These are phyloP conservation scores for Epizoanthus ramosus DNA, from an alignment of 92 coral and sea anemone species.

Conservation along the genomic window DNA sequence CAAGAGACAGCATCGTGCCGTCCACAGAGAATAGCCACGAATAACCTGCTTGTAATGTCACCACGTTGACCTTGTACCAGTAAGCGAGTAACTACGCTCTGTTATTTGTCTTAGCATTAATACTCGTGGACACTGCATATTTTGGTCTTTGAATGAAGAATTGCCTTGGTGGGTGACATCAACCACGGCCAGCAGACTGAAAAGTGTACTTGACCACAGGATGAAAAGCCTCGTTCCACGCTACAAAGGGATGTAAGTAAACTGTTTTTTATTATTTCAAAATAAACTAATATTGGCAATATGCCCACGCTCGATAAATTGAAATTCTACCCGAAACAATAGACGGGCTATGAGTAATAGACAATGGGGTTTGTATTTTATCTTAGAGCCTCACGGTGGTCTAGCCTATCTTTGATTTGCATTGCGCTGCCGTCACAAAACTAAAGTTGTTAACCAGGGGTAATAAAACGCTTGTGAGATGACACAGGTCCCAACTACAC, in stretches of 20 bases:
- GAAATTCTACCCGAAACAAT: no score
- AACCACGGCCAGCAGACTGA: slow-evolving; percentile 21
- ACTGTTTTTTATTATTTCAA: background rate
- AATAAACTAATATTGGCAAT: background rate
- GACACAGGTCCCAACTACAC: no score
- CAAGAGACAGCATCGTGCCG: no score
- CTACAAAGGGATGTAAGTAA: slow-evolving; percentile 69
- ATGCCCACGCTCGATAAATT: no score
- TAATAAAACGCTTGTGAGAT: no score
- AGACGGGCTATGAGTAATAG: background rate
- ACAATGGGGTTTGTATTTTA: background rate
- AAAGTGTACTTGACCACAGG: slow-evolving; percentile 49
- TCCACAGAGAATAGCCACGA: no score
- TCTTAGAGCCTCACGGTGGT: no score
- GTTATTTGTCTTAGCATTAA: slow-evolving; percentile 48
- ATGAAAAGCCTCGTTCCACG: slow-evolving; percentile 50
- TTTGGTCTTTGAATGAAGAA: slow-evolving; percentile 75
- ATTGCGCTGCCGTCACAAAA: no score
- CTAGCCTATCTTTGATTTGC: no score
- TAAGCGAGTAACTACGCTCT: background rate
- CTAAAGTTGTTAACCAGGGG: no score
- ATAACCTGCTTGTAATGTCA: no score
- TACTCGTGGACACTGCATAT: slow-evolving; percentile 85
- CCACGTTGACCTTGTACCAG: no score
- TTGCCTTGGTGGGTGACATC: slow-evolving; percentile 74